A percentile compares a stretch with the other conserved stretches of the same genome.
Evolutionary conservation across 2,113 vertebrate genomes (phyloP).

Genomic region (Oriolus oriolus): DNA sequence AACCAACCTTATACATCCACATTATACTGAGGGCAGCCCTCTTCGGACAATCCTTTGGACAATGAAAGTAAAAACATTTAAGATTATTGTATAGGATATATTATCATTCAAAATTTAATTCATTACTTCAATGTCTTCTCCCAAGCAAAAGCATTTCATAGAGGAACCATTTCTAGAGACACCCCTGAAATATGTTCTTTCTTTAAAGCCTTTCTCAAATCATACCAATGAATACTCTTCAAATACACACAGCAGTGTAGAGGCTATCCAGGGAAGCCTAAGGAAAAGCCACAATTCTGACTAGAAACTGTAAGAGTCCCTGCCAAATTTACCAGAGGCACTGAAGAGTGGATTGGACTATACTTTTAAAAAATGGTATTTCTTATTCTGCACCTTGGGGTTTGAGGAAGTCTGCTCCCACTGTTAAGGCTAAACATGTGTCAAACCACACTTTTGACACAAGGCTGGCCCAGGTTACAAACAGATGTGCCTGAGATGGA

Average conservation of each 20-base stretch:
- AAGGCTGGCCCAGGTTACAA: neutral
- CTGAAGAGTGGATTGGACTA: neutral
- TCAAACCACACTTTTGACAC: neutral
- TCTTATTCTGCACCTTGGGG: neutral
- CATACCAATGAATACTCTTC: neutral
- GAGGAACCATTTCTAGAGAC: neutral
- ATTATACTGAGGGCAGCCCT: neutral
- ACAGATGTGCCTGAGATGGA: neutral
- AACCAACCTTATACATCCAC: neutral
- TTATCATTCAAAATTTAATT: neutral
- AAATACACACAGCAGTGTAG: neutral
- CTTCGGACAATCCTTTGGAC: neutral
- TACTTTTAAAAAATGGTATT: neutral
- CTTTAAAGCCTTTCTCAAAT: neutral
- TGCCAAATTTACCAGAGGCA: neutral
- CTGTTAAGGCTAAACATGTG: neutral
- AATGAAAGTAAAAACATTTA: neutral
- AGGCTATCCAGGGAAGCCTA: neutral
- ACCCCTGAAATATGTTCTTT: fast-evolving
- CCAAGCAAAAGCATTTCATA: neutral
- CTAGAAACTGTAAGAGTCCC: neutral
- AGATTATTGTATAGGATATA: neutral
- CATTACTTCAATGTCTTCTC: neutral
- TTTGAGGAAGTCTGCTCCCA: neutral
- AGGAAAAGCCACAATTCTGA: neutral